Evolutionary conservation across 2,797 vertebrate genomes (phyloP).

Genomic region (Triplophysa yarkandensis): DNA sequence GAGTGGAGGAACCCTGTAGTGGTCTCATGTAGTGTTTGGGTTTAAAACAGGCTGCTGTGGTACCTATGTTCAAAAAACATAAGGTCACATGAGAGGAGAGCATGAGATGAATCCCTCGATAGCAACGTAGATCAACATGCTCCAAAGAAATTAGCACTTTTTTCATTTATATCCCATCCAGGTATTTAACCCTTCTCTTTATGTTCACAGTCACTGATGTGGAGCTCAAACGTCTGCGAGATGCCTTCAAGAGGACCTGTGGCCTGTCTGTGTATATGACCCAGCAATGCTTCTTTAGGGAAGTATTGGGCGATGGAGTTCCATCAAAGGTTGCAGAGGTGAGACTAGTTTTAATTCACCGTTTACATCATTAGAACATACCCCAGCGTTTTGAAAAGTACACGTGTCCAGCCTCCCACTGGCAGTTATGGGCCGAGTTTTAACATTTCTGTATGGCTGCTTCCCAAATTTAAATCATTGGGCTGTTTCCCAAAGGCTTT

Average conservation of each 20-base stretch:
- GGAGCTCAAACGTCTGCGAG: slow-evolving; percentile 94
- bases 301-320: slow-evolving; percentile 96
- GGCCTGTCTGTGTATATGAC: slow-evolving; percentile 96
- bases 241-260: slow-evolving; percentile 99
- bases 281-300: slow-evolving; percentile 96
- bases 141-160: not conserved
- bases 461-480: slow-evolving; percentile 10
- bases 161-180: not conserved
- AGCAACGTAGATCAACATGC: slow-evolving; percentile 36
- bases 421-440: slow-evolving; percentile 20
- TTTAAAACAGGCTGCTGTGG: slow-evolving; percentile 40
- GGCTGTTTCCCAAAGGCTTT: not conserved
- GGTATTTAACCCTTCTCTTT: not conserved
- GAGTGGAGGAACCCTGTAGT: slow-evolving; percentile 5
- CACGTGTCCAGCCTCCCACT: slow-evolving; percentile 5
- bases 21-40: slow-evolving; percentile 23
- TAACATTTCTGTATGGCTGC: slow-evolving; percentile 21
- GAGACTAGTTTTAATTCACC: slow-evolving; percentile 56
- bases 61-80: slow-evolving; percentile 28
- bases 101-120: slow-evolving; percentile 30
- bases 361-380: not conserved
- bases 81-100: slow-evolving; percentile 7
- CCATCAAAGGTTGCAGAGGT: slow-evolving; percentile 98
- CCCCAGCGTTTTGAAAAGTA: not conserved
- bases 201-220: slow-evolving; percentile 88